Evolutionary conservation across 2,113 vertebrate species (phyloP).

Genomic region (human (Homo sapiens)): GRCh38 chr4:35875501-35876000

Average conservation of each 20-base stretch:
- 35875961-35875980: fast-evolving
- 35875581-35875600: background rate
- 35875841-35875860: no score
- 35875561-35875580: background rate
- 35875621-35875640: background rate
- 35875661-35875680: background rate
- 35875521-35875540: background rate
- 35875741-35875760: background rate
- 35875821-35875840: no score
- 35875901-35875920: no score
- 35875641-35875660: background rate
- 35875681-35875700: background rate
- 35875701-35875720: background rate
- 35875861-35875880: no score
- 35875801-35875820: no score
- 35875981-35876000: no score
- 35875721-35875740: background rate
- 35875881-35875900: no score
- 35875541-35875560: background rate
- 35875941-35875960: no score
- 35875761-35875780: background rate
- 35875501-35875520: background rate
- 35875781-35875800: no score
- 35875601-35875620: background rate
- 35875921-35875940: no score